Conservation (phyloP, 2,888 invertebrate genomes). For the Rotaria magnacalcarata region DNA sequence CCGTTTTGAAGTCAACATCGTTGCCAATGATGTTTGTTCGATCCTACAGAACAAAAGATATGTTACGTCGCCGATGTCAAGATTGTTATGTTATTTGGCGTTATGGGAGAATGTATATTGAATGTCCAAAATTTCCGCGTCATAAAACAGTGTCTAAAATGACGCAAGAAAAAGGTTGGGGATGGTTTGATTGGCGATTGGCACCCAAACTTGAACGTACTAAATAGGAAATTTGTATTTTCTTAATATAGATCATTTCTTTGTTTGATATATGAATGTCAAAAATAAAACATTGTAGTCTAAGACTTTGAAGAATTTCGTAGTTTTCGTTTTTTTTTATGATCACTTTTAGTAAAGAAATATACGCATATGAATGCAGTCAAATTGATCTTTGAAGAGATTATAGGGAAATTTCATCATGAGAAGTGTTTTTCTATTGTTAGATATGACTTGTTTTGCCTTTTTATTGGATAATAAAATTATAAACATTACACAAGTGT, state of each 20-base stretch:
- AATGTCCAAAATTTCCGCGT: conserved; percentile 54
- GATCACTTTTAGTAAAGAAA: background rate
- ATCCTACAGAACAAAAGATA: conserved; percentile 51
- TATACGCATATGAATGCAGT: background rate
- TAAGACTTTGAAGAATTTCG: background rate
- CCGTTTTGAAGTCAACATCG: background rate
- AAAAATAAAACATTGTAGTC: conserved; percentile 3
- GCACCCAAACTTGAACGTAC: conserved; percentile 1
- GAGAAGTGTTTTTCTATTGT: no score
- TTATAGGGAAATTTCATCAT: no score
- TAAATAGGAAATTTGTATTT: background rate
- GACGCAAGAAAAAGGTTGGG: conserved; percentile 4
- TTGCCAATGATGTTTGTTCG: conserved; percentile 2
- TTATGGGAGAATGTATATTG: conserved; percentile 53
- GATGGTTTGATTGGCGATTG: conserved; percentile 20
- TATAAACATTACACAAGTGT: no score
- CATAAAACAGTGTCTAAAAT: conserved; percentile 50
- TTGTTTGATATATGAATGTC: background rate
- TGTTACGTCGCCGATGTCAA: conserved; percentile 51
- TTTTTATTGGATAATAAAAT: no score
- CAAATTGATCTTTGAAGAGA: background rate
- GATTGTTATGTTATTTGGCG: conserved; percentile 54
- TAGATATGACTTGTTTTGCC: no score
- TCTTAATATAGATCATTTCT: background rate
- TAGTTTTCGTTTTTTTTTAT: no score